Evolutionary conservation across 2,113 vertebrate species (phyloP), one percentile per base, ranked within the genome.

Genomic region (Halcyon senegalensis): DNA sequence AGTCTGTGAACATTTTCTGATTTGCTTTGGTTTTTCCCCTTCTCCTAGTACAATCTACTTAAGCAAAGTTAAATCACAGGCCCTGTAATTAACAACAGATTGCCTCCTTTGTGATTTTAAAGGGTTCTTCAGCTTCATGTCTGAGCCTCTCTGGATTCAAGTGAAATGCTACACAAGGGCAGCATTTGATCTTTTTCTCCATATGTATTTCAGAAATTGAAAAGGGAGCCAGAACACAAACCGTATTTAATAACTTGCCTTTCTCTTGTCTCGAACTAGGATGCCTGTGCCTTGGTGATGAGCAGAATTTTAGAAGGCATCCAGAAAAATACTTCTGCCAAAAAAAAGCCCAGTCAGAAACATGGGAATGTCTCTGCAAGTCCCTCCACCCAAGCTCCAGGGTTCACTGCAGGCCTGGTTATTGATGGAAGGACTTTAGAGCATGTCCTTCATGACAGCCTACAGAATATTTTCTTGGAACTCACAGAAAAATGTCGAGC

Each of bases 391-490:
- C 95, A 56, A 35, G 21, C 81, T 84, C 14, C 23, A 12, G 70
- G 82, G 19, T 69, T 94, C 46, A 96, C 55, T 41, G 97, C 98
- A 56, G 98, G 98, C 19, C 96, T 99, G 31, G 64, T 99, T 58
- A 97, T 99, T 92, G 98, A 98, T 33, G 99, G 99, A 55, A 98
- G 93, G 44, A 98, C 98, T 33, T 97, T 99, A 73, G 98, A 98
- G 62, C 98, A 98, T 56, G 97, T 97, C 19, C 97, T 99, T 86
- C 98, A 98, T 16, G 97, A 98, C 33, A 97, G 94, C 37, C 91
- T 99, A 24, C 97, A 98, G 80, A 96, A 39, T 35, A 46, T 76
- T 50, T 99, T 99, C 93, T 94, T 99, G 84, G 97, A 98, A 58
- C 97, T 99, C 72, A 97, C 98, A 6, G 82, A 89, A 44, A 81